Evolutionary conservation across 2,888 invertebrate species (phyloP).

Genomic region (Thyatira batis): DNA sequence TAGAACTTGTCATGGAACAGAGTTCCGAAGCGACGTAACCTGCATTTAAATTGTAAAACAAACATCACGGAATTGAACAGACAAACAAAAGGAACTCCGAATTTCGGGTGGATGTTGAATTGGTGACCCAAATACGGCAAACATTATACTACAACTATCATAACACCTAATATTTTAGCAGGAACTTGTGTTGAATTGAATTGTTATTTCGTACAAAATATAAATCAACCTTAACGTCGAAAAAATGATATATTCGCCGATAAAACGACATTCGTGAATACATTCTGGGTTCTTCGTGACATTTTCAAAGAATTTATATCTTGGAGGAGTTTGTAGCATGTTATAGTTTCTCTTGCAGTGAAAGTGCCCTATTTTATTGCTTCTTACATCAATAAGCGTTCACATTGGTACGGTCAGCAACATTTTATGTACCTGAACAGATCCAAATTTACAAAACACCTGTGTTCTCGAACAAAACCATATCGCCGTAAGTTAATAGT

Average conservation of each 20-base stretch:
- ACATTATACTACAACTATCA: constrained; percentile 1
- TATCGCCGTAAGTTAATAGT: too few species aligned
- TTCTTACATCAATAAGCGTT: neutral
- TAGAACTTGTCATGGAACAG: neutral
- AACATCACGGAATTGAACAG: constrained; percentile 47
- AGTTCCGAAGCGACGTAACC: constrained; percentile 35
- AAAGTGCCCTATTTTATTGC: constrained; percentile 17
- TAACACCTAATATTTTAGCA: constrained; percentile 12
- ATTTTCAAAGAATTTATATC: constrained; percentile 40
- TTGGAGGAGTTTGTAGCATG: constrained; percentile 17
- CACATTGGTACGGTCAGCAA: neutral
- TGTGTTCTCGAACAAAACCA: too few species aligned
- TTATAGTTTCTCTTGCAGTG: constrained; percentile 22
- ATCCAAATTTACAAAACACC: too few species aligned
- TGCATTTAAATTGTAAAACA: constrained; percentile 61
- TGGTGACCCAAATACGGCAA: constrained; percentile 36
- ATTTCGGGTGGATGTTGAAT: constrained; percentile 41
- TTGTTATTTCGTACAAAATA: constrained; percentile 54
- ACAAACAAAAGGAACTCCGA: constrained; percentile 50
- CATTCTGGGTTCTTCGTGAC: constrained; percentile 55
- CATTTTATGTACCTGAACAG: too few species aligned
- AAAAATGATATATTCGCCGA: constrained; percentile 66
- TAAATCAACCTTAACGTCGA: constrained; percentile 66
- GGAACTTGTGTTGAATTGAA: constrained; percentile 47
- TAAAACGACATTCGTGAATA: constrained; percentile 67